Evolutionary conservation across 1,140 invertebrate genomes (phyloP), one percentile per base, ranked within the genome.

Genomic region (Zaprionus africanus): DNA sequence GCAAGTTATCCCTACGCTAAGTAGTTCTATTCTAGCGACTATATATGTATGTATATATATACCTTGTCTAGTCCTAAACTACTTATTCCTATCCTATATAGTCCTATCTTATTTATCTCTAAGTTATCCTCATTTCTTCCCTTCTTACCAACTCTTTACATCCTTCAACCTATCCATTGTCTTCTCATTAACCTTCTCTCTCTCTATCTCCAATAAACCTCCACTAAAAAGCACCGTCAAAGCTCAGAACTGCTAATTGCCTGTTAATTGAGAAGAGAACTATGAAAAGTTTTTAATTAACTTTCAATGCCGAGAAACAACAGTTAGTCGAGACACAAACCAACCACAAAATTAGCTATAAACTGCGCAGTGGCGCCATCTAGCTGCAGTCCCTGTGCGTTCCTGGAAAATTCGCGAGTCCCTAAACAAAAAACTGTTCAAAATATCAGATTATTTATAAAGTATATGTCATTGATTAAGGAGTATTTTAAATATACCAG

Each of bases 291-390:
- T 73, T 53, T 57, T 68, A 62, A 64, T 79, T 72, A 67, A 63
- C 64, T 77, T 67, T 67, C 17, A n/a, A 46, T 28, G 36, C 22
- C 19, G 6, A 19, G 36, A 54, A 71, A 58, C 73, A 68, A 61
- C 38, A n/a, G 12, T 65, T 86, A 87, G 81, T 56, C 19, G n/a
- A 12, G 84, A 87, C 84, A 87, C 78, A 12, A 87, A 87, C 84
- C 84, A 22, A 19, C 43, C 66, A 22, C 54, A 75, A 88, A 88
- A 87, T 87, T 87, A 87, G 84, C 84, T 54, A 87, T 87, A 87
- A 87, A 81, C 11, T 19, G 56, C 49, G 46, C 68, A 49, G 34
- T 81, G 70, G 81, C 84, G 84, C 84, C 81, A 69, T 78, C 84
- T 85, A 66, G 77, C 56, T 7, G 69, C 73, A 73, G n/a, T 9